These are phyloP conservation scores for Parnassius smintheus DNA, from an alignment of 2,888 invertebrate species.

Conservation along the genomic window DNA sequence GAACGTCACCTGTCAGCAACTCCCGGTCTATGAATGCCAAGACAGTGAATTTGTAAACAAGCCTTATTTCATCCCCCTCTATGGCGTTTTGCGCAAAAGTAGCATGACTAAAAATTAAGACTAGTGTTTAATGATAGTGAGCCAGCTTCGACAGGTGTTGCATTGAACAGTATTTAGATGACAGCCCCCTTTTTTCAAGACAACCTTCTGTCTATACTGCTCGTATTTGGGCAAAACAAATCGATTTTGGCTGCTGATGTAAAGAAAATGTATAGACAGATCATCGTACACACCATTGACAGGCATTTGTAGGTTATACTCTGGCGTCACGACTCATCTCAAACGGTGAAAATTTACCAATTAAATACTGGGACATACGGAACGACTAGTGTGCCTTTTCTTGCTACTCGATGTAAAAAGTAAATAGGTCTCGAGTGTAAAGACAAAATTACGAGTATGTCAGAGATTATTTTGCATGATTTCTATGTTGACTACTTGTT, in stretches of 20 bases:
- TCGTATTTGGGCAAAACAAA: constrained; percentile 32
- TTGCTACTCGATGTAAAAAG: no score
- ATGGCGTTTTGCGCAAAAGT: neutral
- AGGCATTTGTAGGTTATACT: constrained; percentile 25
- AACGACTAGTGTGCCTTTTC: no score
- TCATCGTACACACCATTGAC: constrained; percentile 6
- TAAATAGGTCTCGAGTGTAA: constrained; percentile 30
- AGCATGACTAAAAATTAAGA: neutral
- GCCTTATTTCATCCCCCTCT: neutral
- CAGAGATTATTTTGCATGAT: constrained; percentile 32
- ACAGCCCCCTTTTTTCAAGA: constrained; percentile 34
- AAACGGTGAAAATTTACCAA: constrained; percentile 26
- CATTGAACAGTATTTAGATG: neutral
- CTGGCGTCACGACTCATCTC: constrained; percentile 33
- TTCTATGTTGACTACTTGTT: constrained; percentile 34
- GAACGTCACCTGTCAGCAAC: no score
- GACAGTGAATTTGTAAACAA: no score
- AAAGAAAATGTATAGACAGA: constrained; percentile 36
- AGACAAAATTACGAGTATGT: constrained; percentile 7
- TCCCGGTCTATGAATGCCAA: no score
- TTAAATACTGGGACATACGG: constrained; percentile 32
- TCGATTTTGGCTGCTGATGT: constrained; percentile 32
- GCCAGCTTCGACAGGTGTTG: neutral
- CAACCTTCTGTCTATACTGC: constrained; percentile 34
- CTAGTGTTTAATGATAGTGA: neutral